Base-by-base conservation (phyloP, 2,113 vertebrate genomes). In the Sphaerodactylus townsendi region DNA sequence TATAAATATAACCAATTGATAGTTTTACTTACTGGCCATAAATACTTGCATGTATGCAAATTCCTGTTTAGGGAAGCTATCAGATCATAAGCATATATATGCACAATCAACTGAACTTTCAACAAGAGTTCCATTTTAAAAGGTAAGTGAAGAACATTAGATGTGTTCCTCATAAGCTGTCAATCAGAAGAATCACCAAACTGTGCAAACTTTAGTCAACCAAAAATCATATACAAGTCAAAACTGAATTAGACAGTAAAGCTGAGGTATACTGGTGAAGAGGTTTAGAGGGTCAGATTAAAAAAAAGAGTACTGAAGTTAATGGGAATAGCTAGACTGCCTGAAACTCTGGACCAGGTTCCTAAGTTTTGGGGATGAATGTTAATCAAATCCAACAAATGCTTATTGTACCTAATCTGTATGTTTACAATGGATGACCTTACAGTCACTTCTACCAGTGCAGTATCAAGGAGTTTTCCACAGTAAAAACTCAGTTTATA, bases 131-230 rank as follows among this genome's bases (percentile, higher is more conserved):
- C n/a, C 87, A 74, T 85, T 91, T 89, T 79, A 77, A 86, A 91
- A 92, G 82, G 87, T 88, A 91, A 88, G 85, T 70, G 91, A 93
- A 91, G 79, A 91, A 86, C 89, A 33, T 82, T 83, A 90, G 68
- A 6, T 85, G 88, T 88, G 87, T 79, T 82, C 87, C 75, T 87
- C 59, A 46, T 79, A 73, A 83, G 78, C 90, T 92, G 82, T 82
- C 82, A 79, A 85, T 88, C 89, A 84, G 92, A 94, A 91, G 79
- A 80, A 85, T 81, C 39, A 73, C 77, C 93, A 81, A 86, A 88
- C 23, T 77, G 39, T 82, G 56, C 86, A 93, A 96, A 95, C 93
- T 96, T 95, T 59, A 37, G 85, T 83, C 85, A 95, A 92, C 92
- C 94, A 93, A 85, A 80, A 48, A 82, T 62, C 15, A 72, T 71